phyloP scores from a whole-genome alignment of 2,797 vertebrate species.

The Perodicticus potto region DNA sequence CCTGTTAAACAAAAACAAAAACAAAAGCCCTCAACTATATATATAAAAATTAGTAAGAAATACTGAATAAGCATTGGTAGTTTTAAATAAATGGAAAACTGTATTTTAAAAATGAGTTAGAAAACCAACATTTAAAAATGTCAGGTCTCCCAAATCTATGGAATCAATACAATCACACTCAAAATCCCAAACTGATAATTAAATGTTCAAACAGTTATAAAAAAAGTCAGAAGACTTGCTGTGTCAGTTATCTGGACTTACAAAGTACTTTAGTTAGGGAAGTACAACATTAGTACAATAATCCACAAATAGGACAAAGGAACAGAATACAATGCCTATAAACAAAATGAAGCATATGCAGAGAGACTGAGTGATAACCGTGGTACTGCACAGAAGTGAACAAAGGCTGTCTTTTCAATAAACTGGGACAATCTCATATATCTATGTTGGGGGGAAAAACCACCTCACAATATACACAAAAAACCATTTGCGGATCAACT shows the following conservation, averaged over 20 bases:
- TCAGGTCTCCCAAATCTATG: neutral
- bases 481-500: neutral
- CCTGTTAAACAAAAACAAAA: no score
- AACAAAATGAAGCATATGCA: neutral
- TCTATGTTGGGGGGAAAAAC: neutral
- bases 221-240: neutral
- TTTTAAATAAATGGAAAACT: neutral
- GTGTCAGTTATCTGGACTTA: neutral
- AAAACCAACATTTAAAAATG: neutral
- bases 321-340: neutral
- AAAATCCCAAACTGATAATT: neutral
- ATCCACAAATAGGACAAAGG: neutral
- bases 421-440: neutral
- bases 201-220: neutral
- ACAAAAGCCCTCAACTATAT: neutral
- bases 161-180: neutral
- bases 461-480: neutral
- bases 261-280: neutral
- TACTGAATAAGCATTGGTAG: neutral
- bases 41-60: neutral
- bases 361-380: neutral
- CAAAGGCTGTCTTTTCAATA: neutral
- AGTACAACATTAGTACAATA: neutral
- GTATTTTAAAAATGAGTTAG: neutral
- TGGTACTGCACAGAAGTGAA: neutral